Conservation (phyloP, 2,888 invertebrate species). For the Eilema sororculum region DNA sequence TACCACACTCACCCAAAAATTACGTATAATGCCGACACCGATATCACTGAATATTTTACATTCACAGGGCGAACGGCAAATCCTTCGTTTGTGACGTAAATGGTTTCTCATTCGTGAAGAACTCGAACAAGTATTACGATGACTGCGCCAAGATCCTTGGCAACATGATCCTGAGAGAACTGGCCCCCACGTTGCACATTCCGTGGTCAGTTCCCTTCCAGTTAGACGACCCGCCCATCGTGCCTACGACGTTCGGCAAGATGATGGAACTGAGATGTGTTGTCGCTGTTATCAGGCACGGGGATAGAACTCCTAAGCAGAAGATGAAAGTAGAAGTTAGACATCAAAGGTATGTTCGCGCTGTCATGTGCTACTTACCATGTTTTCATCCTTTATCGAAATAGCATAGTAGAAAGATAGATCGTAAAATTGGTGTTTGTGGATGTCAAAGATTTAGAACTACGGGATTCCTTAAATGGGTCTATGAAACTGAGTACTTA, state of each 20-base stretch:
- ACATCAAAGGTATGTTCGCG: constrained; percentile 91
- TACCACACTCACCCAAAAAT: not conserved
- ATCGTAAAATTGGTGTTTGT: too few relatives aligned
- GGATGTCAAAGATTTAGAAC: too few relatives aligned
- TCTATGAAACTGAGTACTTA: too few relatives aligned
- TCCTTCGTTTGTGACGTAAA: constrained; percentile 99
- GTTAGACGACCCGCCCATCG: constrained; percentile 99
- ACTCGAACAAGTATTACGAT: constrained; percentile 99
- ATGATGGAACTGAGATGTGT: constrained; percentile 98
- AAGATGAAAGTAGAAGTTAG: constrained; percentile 99
- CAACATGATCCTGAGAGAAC: constrained; percentile 97
- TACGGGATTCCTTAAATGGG: not conserved
- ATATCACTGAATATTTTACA: not conserved
- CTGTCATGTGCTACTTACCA: not conserved
- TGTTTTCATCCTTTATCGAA: too few relatives aligned
- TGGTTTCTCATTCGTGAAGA: constrained; percentile 99
- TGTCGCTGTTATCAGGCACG: constrained; percentile 98
- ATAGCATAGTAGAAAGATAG: too few relatives aligned
- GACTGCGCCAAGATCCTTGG: constrained; percentile 99
- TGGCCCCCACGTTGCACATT: constrained; percentile 98
- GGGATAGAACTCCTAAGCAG: constrained; percentile 99
- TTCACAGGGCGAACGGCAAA: constrained; percentile 96
- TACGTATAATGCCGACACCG: not conserved
- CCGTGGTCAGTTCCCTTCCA: constrained; percentile 99
- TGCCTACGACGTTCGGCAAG: constrained; percentile 99